phyloP scores from a whole-genome alignment of 2,888 invertebrate genomes.

The Amphipyra tragopoginis region DNA sequence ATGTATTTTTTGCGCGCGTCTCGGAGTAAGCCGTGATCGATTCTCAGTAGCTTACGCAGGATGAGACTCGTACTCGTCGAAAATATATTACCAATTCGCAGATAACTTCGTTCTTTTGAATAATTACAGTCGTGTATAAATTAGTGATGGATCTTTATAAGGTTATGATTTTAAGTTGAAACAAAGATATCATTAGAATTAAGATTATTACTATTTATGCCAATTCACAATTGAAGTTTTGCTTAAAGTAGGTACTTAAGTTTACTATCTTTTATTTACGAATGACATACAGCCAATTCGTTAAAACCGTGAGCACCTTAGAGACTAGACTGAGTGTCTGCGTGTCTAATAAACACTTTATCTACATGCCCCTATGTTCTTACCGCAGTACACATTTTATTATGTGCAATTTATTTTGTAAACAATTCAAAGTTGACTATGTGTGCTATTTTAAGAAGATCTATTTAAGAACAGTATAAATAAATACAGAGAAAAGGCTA shows the following conservation, averaged over 20 bases:
- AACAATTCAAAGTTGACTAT: constrained; percentile 31
- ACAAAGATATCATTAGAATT: neutral
- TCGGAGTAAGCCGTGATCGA: constrained; percentile 67
- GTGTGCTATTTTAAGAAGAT: constrained; percentile 14
- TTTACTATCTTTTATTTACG: neutral
- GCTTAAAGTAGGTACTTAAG: neutral
- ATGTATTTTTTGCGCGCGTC: constrained; percentile 66
- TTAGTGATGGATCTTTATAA: constrained; percentile 5
- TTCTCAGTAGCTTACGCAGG: constrained; percentile 67
- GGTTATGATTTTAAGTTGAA: neutral
- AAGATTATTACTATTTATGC: neutral
- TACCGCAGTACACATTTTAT: constrained; percentile 19
- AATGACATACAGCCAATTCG: neutral
- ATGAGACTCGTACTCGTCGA: constrained; percentile 55
- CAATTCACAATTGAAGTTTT: neutral
- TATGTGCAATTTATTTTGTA: constrained; percentile 30
- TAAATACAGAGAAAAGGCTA: constrained; percentile 41
- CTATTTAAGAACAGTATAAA: constrained; percentile 40
- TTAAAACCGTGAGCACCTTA: neutral
- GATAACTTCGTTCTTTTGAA: constrained; percentile 58
- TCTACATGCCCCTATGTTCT: constrained; percentile 22
- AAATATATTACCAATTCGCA: constrained; percentile 63
- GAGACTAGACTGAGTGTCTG: constrained; percentile 6
- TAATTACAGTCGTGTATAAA: constrained; percentile 5
- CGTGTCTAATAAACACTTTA: constrained; percentile 10